These are phyloP conservation scores for Drosophila bocki DNA, from an alignment of 1,140 invertebrate genomes.

Conservation along the genomic window DNA sequence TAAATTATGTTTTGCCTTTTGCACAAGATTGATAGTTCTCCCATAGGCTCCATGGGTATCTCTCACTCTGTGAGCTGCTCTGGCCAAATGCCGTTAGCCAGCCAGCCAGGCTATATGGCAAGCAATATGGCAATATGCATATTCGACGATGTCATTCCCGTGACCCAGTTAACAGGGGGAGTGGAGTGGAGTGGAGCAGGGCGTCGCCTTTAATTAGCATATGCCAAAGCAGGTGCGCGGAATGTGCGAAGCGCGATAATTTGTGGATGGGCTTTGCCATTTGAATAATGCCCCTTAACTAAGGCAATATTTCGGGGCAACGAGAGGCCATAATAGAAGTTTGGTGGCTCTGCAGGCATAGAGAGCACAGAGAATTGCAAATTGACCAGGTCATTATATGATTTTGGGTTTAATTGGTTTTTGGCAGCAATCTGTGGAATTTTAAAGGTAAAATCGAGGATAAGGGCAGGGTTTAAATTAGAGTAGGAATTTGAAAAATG, in stretches of 20 bases:
- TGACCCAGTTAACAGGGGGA: slow-evolving; percentile 64
- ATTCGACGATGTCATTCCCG: slow-evolving; percentile 56
- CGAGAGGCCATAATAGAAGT: not conserved
- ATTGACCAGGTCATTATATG: slow-evolving; percentile 45
- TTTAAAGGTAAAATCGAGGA: not conserved
- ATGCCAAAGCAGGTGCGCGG: slow-evolving; percentile 36
- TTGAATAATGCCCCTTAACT: slow-evolving; percentile 44
- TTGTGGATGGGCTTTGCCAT: slow-evolving; percentile 46
- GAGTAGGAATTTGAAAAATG: not conserved
- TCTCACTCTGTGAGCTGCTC: slow-evolving; percentile 10
- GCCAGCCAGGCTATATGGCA: slow-evolving; percentile 20
- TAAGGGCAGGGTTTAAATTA: not conserved
- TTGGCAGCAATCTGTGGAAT: not conserved
- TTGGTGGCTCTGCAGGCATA: not conserved
- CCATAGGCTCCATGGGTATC: slow-evolving; percentile 43
- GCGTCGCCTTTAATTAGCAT: slow-evolving; percentile 74
- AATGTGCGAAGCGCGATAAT: slow-evolving; percentile 41
- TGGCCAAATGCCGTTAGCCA: slow-evolving; percentile 59
- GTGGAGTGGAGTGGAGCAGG: not conserved
- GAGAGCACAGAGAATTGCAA: slow-evolving; percentile 33
- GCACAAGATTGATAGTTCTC: slow-evolving; percentile 79
- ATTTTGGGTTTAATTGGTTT: slow-evolving; percentile 16
- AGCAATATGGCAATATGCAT: slow-evolving; percentile 22
- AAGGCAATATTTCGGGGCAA: slow-evolving; percentile 21
- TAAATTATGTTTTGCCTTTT: slow-evolving; percentile 78